Evolutionary conservation across 2,888 invertebrate genomes (phyloP), one percentile per base, ranked within the genome.

Genomic region (Agrochola circellaris): DNA sequence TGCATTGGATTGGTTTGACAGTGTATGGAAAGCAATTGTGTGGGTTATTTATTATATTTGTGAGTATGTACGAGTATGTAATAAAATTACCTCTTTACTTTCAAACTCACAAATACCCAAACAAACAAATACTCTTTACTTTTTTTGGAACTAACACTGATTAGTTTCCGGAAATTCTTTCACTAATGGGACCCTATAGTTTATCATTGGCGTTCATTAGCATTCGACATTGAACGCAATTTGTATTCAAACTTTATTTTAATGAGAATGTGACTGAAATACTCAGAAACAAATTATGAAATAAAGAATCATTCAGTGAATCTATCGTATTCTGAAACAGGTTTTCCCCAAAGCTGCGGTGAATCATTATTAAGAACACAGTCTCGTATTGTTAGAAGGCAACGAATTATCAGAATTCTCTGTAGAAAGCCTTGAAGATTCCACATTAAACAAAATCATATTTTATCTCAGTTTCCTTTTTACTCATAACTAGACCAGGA

Each of bases 361-460:
- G 67, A 81, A 30, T 75, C 42, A 81, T 54, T 13, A 81, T 54
- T 13, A 11, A 30, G 23, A 56, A 56, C n/a, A 56, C 13, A 26
- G n/a, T n/a, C 13, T 13, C 56, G 13, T 56, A 56, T n/a, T n/a
- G n/a, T 56, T 9, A 30, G 6, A 3, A 56, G 17, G 9, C 9
- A 15, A 7, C 6, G n/a, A 48, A 48, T 15, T 42, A 15, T 0
- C n/a, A 23, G 26, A 38, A 48, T 79, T 30, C 9, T n/a, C 9
- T 15, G 20, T 23, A 23, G 5, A n/a, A 5, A 51, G 4, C 17
- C 15, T 62, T 64, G 51, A 42, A 13, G 15, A 42, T 75, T 56
- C 62, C n/a, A 56, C 4, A 38, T 26, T 15, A 8, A 17, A 56
- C 5, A 73, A 30, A 6, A 45, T 0, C 0, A 20, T 38, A n/a